Conservation (phyloP, 1,140 invertebrate genomes). For the Orussus abietinus region DNA sequence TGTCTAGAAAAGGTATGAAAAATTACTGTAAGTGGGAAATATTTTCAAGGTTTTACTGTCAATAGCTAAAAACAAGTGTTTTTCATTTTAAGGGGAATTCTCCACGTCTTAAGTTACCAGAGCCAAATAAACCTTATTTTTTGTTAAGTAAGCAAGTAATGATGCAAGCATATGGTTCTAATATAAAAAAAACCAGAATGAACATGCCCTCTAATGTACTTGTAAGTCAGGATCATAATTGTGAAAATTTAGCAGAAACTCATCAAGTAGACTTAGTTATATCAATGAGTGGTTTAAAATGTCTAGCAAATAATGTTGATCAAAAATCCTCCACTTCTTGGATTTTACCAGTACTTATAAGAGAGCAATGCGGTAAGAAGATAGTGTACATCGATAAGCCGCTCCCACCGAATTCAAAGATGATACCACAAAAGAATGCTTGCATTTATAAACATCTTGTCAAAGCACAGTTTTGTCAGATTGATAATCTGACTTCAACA, state of each 20-base stretch:
- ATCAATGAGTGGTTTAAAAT: conserved; percentile 48
- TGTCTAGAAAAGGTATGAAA: conserved; percentile 22
- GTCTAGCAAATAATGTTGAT: conserved; percentile 40
- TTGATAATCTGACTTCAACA: conserved; percentile 6
- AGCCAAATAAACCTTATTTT: too few relatives aligned
- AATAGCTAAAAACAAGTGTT: too few relatives aligned
- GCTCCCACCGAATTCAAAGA: conserved; percentile 36
- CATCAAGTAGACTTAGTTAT: conserved; percentile 48
- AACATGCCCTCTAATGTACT: too few relatives aligned
- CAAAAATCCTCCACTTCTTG: conserved; percentile 36
- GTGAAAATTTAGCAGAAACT: conserved; percentile 35
- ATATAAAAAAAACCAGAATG: too few relatives aligned
- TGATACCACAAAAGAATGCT: conserved; percentile 36
- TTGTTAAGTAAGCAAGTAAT: too few relatives aligned
- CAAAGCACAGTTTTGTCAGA: conserved; percentile 19
- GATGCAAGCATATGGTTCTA: too few relatives aligned
- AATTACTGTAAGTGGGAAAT: too few relatives aligned
- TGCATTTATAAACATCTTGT: conserved; percentile 44
- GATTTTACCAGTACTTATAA: conserved; percentile 47
- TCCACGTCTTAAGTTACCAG: too few relatives aligned
- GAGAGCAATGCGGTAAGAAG: conserved; percentile 39
- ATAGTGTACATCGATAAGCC: conserved; percentile 50
- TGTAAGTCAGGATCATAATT: conserved; percentile 46
- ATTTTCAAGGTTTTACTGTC: too few relatives aligned
- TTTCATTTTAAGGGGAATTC: too few relatives aligned